A percentile compares a stretch with the other conserved stretches of the same genome.
Conservation (phyloP, 1,140 invertebrate genomes). For the Globodera rostochiensis region DNA sequence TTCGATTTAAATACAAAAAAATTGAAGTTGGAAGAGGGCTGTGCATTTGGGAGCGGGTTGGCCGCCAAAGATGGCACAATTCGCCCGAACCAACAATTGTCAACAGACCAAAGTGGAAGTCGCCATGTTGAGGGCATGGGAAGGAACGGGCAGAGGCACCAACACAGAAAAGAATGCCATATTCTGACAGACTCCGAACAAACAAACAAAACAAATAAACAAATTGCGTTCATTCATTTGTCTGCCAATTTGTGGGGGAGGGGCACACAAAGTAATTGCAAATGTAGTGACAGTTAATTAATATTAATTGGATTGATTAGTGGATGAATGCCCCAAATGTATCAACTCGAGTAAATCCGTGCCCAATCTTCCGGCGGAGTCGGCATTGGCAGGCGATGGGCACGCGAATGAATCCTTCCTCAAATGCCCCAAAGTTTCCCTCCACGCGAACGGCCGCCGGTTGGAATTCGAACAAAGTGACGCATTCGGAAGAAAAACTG, state of each 20-base stretch:
- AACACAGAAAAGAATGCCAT: background rate
- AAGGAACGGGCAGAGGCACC: background rate
- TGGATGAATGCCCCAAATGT: background rate
- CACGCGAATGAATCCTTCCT: slow-evolving; percentile 42
- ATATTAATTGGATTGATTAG: background rate
- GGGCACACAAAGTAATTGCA: background rate
- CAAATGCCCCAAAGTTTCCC: slow-evolving; percentile 34
- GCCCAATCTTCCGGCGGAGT: slow-evolving; percentile 41
- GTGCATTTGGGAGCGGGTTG: background rate
- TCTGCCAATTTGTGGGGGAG: background rate
- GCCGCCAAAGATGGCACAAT: background rate
- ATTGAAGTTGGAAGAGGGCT: background rate
- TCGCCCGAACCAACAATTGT: too few relatives aligned
- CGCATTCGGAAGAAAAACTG: slow-evolving; percentile 49
- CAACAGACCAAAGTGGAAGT: background rate
- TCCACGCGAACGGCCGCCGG: slow-evolving; percentile 47
- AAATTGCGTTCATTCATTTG: background rate
- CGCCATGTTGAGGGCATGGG: background rate
- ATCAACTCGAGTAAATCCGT: background rate
- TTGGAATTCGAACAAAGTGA: slow-evolving; percentile 45
- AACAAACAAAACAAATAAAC: background rate
- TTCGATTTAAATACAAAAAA: background rate
- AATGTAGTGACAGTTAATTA: background rate
- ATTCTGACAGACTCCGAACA: background rate
- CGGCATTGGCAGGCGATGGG: slow-evolving; percentile 47